Conservation (phyloP, 2,797 vertebrate genomes). For the Myripristis murdjan region DNA sequence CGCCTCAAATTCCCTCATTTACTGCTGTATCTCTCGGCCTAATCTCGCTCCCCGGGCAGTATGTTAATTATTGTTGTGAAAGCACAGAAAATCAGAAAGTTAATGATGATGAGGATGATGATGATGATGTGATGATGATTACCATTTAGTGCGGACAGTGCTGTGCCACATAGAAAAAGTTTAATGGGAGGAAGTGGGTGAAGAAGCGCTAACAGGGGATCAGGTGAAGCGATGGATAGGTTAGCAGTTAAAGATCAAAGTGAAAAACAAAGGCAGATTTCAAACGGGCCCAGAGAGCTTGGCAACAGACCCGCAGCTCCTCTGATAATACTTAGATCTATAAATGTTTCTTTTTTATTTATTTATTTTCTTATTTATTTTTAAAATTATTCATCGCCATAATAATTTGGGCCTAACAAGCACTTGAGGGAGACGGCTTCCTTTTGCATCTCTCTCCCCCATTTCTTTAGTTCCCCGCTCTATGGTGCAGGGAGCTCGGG, state of each 20-base stretch:
- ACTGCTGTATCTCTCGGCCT: constrained; percentile 52
- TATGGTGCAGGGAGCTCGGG: constrained; percentile 88
- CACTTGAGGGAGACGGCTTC: constrained; percentile 93
- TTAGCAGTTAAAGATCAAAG: constrained; percentile 89
- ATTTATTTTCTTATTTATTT: constrained; percentile 89
- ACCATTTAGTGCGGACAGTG: constrained; percentile 74
- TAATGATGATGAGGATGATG: constrained; percentile 65
- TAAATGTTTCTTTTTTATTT: constrained; percentile 88
- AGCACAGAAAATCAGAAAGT: constrained; percentile 51
- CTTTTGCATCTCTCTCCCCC: constrained; percentile 82
- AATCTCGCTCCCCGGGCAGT: constrained; percentile 67
- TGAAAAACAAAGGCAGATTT: constrained; percentile 85
- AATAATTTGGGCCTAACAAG: constrained; percentile 94
- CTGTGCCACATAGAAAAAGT: constrained; percentile 53
- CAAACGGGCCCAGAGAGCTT: constrained; percentile 80
- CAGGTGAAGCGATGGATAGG: constrained; percentile 83
- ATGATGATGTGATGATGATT: constrained; percentile 61
- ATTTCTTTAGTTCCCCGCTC: constrained; percentile 82
- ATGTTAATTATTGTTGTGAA: constrained; percentile 77
- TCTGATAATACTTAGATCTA: constrained; percentile 86
- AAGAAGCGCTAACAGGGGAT: constrained; percentile 64
- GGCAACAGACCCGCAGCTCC: constrained; percentile 85
- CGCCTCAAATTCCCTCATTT: constrained; percentile 54
- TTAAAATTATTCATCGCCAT: constrained; percentile 90
- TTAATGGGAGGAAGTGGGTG: constrained; percentile 72